Base-by-base conservation (phyloP, 1,140 invertebrate genomes). In the Thaumetopoea pityocampa region DNA sequence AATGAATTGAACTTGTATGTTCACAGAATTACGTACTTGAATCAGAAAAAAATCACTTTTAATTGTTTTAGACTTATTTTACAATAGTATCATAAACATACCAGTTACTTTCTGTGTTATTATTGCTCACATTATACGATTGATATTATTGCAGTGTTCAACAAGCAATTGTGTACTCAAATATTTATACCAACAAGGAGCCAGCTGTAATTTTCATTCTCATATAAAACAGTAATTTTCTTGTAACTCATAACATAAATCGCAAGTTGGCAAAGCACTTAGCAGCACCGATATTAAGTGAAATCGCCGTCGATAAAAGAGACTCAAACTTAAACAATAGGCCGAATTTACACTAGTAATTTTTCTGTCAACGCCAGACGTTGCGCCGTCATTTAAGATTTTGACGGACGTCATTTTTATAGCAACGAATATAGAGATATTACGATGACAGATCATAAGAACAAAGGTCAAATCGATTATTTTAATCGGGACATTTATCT, bases 401-500 rank as follows among this genome's bases (percentile, higher is more conserved):
- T 55, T 55, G 52, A 55, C 46, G 47, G 41, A 50, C 47, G 46
- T 55, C 52, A 55, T 50, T 55, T 55, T 50, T 55, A 45, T 43
- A 34, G 32, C 37, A 18, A 42, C 44, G 47, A 46, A 45, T 51
- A 54, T 62, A 51, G 42, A 50, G 43, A 46, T 56, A 53, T 54
- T 48, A 38, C 43, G 33, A 57, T 67, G 60, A 63, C 56, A 36
- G 55, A 62, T 67, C 61, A 41, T 28, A 32, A 18, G 44, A 41
- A 14, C 32, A 61, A 65, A 65, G 61, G 62, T 60, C 62, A 55
- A 30, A 40, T 24, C 58, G 58, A 58, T 62, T 62, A 62, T 61
- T 53, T 65, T 68, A 68, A 68, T 68, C 65, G 65, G 60, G 47
- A 62, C 62, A 59, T 65, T 65, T 55, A 65, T 62, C 53, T 60